Evolutionary conservation across 2,888 invertebrate genomes (phyloP).

Genomic region (Linnaemya vulpina): DNA sequence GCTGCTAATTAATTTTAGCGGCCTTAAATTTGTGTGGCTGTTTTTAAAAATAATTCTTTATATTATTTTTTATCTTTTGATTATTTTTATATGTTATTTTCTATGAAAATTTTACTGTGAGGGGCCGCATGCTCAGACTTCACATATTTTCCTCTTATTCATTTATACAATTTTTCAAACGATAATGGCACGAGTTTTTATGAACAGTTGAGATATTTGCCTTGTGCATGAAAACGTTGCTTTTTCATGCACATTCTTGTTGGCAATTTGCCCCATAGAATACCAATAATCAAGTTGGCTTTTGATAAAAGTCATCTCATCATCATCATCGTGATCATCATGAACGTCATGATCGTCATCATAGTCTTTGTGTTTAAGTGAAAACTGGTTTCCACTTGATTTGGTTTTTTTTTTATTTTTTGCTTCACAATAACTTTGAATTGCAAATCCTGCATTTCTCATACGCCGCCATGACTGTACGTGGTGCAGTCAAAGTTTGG

Average conservation of each 20-base stretch:
- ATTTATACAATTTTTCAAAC: conserved; percentile 29
- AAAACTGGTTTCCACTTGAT: conserved; percentile 49
- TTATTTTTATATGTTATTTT: conserved; percentile 5
- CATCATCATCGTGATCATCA: conserved; percentile 18
- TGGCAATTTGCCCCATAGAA: conserved; percentile 10
- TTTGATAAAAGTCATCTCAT: conserved; percentile 39
- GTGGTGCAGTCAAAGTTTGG: conserved; percentile 36
- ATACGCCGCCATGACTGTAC: conserved; percentile 36
- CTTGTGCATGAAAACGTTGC: conserved; percentile 37
- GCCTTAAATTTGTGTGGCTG: no score
- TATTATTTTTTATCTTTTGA: not conserved
- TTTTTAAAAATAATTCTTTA: not conserved
- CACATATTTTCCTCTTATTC: not conserved
- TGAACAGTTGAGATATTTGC: conserved; percentile 5
- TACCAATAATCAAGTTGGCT: conserved; percentile 32
- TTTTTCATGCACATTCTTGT: conserved; percentile 16
- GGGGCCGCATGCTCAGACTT: conserved; percentile 26
- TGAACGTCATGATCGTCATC: conserved; percentile 13
- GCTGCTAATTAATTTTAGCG: no score
- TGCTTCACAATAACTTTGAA: conserved; percentile 9
- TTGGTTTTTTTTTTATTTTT: no score
- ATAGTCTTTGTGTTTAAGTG: conserved; percentile 6
- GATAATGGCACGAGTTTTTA: conserved; percentile 55
- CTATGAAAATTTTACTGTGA: conserved; percentile 10
- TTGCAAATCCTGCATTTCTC: conserved; percentile 34